Base-by-base conservation (phyloP, 2,797 vertebrate species). In the Poeciliopsis presidionis region DNA sequence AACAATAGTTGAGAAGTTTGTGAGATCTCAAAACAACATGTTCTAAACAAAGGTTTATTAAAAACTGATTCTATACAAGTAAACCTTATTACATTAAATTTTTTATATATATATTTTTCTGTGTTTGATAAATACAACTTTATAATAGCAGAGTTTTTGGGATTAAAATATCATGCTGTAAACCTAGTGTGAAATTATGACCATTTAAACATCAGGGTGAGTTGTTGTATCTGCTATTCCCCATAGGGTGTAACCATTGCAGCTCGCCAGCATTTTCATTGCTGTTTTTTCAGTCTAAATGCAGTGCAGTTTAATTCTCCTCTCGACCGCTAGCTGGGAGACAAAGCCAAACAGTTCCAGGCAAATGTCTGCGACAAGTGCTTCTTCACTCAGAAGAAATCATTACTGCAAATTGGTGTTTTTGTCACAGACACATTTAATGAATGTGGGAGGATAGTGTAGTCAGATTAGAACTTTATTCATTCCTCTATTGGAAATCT, bases 331-430 rank as follows among this genome's bases (percentile, higher is more conserved):
- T 74, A 59, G n/a, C 3, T 33, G 46, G 39, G n/a, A 61, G 72
- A 89, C 61, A 81, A 77, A 87, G 72, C 39, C 39, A 81, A 79
- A 80, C 77, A 82, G 79, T 87, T 82, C 76, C 39, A 18, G 9
- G 20, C 39, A 83, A 77, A 74, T 80, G 46, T 43, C 59, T 63
- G n/a, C 12, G 6, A 81, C 79, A 75, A 76, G 9, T 73, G 39
- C 22, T 74, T 87, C 73, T 76, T 18, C 49, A 55, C 63, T 30
- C 53, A 70, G 45, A 83, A 67, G 63, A 86, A 80, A 82, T 80
- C 72, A 79, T 87, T 77, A 84, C 39, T 28, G 61, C 43, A 80
- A 72, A 85, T 63, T 76, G 33, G n/a, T 75, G 72, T 4, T 61
- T 86, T 59, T 69, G 30, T 80, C 55, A 75, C 70, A 53, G 70